Conservation (phyloP, 2,888 invertebrate genomes). For the Zaprionus bogoriensis region DNA sequence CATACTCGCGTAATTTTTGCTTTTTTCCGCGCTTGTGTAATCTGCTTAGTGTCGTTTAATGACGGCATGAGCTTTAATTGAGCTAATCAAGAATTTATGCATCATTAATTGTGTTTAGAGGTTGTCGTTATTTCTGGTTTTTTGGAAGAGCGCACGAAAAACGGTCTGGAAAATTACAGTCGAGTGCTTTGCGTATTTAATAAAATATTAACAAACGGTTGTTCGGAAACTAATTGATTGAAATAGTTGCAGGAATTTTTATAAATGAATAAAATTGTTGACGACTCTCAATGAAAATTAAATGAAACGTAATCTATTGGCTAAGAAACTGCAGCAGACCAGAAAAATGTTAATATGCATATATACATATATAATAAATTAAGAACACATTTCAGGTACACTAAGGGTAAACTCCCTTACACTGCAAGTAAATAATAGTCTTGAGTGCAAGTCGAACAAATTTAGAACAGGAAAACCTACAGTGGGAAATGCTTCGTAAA, state of each 20-base stretch:
- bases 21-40: no score
- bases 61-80: conserved; percentile 47
- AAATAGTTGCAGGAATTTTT: no score
- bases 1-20: no score
- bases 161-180: not conserved
- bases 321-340: no score
- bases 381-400: no score
- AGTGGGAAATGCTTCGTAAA: conserved; percentile 25
- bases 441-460: conserved; percentile 14
- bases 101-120: conserved; percentile 50
- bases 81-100: conserved; percentile 61
- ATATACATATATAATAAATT: no score
- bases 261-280: not conserved
- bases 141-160: not conserved
- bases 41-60: conserved; percentile 56
- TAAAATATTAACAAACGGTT: no score
- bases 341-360: no score
- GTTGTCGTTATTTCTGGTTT: conserved; percentile 13
- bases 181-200: not conserved
- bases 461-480: not conserved
- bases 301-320: no score
- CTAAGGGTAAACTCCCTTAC: not conserved
- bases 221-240: no score
- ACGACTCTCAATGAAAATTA: no score
- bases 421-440: not conserved